Base-by-base conservation (phyloP, 2,797 vertebrate genomes). In the Sebastes dallii region DNA sequence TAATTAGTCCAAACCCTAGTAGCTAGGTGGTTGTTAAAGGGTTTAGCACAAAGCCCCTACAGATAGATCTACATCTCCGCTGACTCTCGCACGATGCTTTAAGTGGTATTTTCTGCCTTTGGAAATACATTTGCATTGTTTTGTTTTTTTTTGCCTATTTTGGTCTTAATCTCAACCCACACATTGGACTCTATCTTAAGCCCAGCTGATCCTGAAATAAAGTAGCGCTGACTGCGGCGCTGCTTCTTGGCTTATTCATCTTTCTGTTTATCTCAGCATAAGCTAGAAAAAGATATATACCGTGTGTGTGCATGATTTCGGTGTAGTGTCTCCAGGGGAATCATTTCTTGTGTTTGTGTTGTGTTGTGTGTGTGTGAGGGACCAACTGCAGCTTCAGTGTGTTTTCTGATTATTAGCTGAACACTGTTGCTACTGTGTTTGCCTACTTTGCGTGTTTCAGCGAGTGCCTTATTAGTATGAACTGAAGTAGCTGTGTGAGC, bases 241-340 rank as follows among this genome's bases (percentile, higher is more conserved):
- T 58, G 20, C 34, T 58, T 55, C 24, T 34, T 29, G 20, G 46
- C 59, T 73, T 58, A 30, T 67, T 72, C 3, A 20, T 58, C 14
- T 25, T 71, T 50, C n/a, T 83, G 73, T 80, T 81, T 34, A 72
- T 67, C 16, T 83, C 77, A 83, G 76, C 50, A 75, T 2, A 36
- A 59, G n/a, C 61, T 42, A 16, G 20, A 85, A 77, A 56, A 68
- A 82, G 9, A 73, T 46, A 39, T 22, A 36, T 8, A 30, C 7
- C 7, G 11, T 16, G 54, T 22, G 58, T 56, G 50, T 11, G 50
- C 20, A 20, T 27, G 22, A 55, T 27, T 79, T 55, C 22, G 6
- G 58, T 68, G 56, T 66, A 12, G 8, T 8, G 14, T 72, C 22
- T 67, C 24, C 25, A 55, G 65, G 58, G 72, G 8, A 76, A 36